Conservation (phyloP, 2,888 invertebrate species). For the Periphyllus acericola region DNA sequence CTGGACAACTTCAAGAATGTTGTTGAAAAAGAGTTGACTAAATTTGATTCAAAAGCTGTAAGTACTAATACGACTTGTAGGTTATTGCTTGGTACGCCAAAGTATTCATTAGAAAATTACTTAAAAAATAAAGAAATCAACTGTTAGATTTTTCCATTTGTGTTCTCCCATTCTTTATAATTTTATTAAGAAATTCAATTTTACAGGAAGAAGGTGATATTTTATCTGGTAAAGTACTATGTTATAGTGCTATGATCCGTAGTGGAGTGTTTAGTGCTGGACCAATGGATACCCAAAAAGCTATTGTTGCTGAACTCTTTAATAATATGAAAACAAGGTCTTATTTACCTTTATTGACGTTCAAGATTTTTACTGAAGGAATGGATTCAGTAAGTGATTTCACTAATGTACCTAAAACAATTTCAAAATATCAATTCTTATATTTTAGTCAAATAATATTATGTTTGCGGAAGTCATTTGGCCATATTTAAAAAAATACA, state of each 20-base stretch:
- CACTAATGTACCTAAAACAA: background rate
- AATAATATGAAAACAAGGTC: slow-evolving; percentile 60
- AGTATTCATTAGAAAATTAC: no score
- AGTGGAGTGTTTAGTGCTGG: slow-evolving; percentile 69
- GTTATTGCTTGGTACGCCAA: no score
- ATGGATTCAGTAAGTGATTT: slow-evolving; percentile 58
- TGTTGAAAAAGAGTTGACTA: slow-evolving; percentile 62
- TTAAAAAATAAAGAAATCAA: no score
- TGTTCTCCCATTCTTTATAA: no score
- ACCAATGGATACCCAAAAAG: slow-evolving; percentile 57
- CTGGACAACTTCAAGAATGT: slow-evolving; percentile 59
- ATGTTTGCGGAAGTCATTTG: slow-evolving; percentile 58
- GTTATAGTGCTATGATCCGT: slow-evolving; percentile 77
- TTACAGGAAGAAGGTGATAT: slow-evolving; percentile 79
- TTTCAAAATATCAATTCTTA: background rate
- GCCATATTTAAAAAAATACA: slow-evolving; percentile 60
- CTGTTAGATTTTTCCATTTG: no score
- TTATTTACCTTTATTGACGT: slow-evolving; percentile 62
- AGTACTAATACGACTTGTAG: background rate
- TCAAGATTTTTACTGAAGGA: slow-evolving; percentile 61
- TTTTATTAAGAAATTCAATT: background rate
- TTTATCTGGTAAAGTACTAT: slow-evolving; percentile 76
- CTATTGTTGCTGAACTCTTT: slow-evolving; percentile 58
- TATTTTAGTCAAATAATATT: slow-evolving; percentile 58
- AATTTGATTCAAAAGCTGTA: slow-evolving; percentile 63